These are phyloP conservation scores for Geotria australis DNA, from an alignment of 2,797 vertebrate genomes.

Conservation along the genomic window DNA sequence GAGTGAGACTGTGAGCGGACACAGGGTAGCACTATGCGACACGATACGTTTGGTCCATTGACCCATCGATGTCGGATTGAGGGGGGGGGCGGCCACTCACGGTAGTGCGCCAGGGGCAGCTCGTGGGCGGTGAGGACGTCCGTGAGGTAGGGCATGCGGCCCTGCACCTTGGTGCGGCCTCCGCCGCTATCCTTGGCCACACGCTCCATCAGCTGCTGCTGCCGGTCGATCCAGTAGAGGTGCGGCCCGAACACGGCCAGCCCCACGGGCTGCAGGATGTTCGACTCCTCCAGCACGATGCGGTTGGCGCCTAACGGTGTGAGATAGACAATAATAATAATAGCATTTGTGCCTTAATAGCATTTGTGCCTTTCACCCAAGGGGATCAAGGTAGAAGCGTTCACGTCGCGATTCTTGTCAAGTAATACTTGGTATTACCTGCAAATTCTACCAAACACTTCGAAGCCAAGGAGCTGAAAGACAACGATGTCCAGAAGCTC, in stretches of 20 bases:
- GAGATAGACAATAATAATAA: background rate
- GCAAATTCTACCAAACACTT: too few relatives aligned
- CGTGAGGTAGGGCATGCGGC: constrained; percentile 56
- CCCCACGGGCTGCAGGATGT: constrained; percentile 79
- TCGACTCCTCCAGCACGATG: constrained; percentile 70
- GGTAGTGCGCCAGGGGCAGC: constrained; percentile 46
- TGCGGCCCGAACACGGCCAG: constrained; percentile 68
- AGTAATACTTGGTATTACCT: too few relatives aligned
- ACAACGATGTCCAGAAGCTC: too few relatives aligned
- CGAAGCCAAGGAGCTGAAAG: too few relatives aligned
- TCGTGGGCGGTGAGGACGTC: constrained; percentile 85
- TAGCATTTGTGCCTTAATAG: too few relatives aligned
- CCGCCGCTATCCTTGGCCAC: constrained; percentile 61
- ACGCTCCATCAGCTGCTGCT: constrained; percentile 96
- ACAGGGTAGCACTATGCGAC: too few relatives aligned
- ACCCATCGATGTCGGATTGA: too few relatives aligned
- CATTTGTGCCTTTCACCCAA: too few relatives aligned
- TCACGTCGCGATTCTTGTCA: too few relatives aligned
- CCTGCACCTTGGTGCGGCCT: constrained; percentile 83
- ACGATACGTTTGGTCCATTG: too few relatives aligned
- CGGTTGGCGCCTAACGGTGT: constrained; percentile 42
- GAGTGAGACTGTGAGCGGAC: too few relatives aligned
- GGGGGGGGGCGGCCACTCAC: constrained; percentile 17
- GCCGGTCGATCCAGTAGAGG: constrained; percentile 90
- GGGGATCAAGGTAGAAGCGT: too few relatives aligned